Evolutionary conservation across 1,140 invertebrate species (phyloP).

Genomic region (Thaumatotibia leucotreta): DNA sequence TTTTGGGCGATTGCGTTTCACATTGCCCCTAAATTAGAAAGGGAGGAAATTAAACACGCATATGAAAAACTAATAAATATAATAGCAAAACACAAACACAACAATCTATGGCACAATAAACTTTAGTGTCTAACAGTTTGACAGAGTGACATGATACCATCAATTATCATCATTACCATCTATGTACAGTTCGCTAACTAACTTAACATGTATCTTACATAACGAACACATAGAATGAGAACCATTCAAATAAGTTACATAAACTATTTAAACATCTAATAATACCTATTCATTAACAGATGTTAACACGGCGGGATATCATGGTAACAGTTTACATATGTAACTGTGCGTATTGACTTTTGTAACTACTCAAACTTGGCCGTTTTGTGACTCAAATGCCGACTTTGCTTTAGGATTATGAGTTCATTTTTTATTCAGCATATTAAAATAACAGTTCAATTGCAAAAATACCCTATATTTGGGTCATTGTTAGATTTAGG

Average conservation of each 20-base stretch:
- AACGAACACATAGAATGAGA: slow-evolving; percentile 15
- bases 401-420: not conserved
- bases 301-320: not conserved
- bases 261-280: slow-evolving; percentile 21
- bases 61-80: slow-evolving; percentile 16
- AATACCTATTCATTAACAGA: slow-evolving; percentile 6
- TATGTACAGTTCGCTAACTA: slow-evolving; percentile 49
- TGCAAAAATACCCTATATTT: too few species aligned
- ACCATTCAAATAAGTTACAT: slow-evolving; percentile 12
- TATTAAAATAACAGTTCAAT: too few species aligned
- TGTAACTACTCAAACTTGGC: not conserved
- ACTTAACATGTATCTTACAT: slow-evolving; percentile 30
- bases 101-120: slow-evolving; percentile 12
- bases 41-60: not conserved
- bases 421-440: too few species aligned
- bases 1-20: not conserved
- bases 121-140: slow-evolving; percentile 1
- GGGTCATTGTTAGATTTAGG: too few species aligned
- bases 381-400: not conserved
- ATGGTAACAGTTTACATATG: not conserved
- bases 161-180: slow-evolving; percentile 39
- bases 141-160: slow-evolving; percentile 21
- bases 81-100: slow-evolving; percentile 14
- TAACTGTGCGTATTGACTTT: not conserved
- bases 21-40: not conserved